phyloP scores from a whole-genome alignment of 2,113 vertebrate species.

The Sigmodon hispidus region DNA sequence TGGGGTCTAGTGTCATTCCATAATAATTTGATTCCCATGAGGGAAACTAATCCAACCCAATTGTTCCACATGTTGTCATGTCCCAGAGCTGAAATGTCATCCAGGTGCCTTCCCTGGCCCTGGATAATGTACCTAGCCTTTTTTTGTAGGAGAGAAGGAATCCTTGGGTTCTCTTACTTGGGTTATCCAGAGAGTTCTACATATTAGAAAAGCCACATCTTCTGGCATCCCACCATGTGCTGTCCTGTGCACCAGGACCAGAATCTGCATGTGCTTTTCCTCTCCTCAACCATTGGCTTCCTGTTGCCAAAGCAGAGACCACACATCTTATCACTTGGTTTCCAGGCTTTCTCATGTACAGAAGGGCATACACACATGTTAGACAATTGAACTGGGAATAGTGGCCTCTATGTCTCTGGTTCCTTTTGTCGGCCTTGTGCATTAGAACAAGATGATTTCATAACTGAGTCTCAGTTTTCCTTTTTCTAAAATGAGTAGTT shows the following conservation, averaged over 20 bases:
- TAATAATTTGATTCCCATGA: not conserved
- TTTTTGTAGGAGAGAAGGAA: not conserved
- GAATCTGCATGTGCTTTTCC: accelerated
- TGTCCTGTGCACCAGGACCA: no score
- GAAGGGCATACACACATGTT: accelerated
- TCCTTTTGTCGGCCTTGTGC: not conserved
- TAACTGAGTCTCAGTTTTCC: not conserved
- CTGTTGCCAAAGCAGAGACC: not conserved
- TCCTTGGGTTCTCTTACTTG: no score
- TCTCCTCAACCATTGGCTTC: not conserved
- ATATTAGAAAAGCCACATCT: not conserved
- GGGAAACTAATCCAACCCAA: not conserved
- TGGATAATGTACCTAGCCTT: not conserved
- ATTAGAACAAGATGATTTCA: not conserved
- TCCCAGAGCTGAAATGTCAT: not conserved
- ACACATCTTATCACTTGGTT: not conserved
- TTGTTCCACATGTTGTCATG: not conserved
- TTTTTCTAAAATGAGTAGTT: not conserved
- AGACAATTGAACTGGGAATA: not conserved
- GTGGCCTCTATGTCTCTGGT: not conserved
- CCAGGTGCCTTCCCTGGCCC: not conserved
- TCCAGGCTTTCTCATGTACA: not conserved
- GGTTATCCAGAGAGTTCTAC: not conserved
- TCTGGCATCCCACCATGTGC: accelerated
- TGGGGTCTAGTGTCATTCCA: not conserved